phyloP scores from a whole-genome alignment of 2,797 vertebrate genomes.

The Percopsis omiscomaycus region DNA sequence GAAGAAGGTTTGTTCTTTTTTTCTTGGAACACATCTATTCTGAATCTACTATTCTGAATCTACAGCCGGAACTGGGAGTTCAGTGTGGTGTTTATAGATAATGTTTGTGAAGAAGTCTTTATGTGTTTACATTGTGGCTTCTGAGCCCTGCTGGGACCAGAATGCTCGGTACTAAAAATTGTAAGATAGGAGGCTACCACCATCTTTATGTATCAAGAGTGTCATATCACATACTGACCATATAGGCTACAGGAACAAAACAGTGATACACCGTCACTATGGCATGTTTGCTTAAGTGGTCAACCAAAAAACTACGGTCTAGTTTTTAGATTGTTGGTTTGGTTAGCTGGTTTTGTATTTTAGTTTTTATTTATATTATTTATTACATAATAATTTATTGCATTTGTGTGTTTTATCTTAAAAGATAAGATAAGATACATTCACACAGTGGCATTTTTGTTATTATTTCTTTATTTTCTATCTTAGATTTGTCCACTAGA shows the following conservation, averaged over 20 bases:
- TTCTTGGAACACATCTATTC: conserved; percentile 52
- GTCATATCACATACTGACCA: conserved; percentile 1
- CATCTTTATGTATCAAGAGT: background rate
- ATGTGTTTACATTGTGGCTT: conserved; percentile 37
- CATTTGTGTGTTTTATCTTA: background rate
- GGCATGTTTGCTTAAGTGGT: conserved; percentile 2
- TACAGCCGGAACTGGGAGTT: conserved; percentile 14
- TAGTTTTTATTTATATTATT: background rate
- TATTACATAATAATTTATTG: background rate
- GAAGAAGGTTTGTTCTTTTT: conserved; percentile 42
- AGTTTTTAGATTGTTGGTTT: background rate
- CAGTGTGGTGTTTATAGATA: conserved; percentile 18
- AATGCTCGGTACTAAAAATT: conserved; percentile 8
- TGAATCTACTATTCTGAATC: conserved; percentile 15
- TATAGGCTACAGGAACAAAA: conserved; percentile 12
- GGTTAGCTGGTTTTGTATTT: background rate
- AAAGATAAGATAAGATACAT: background rate
- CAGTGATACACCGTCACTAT: conserved; percentile 2
- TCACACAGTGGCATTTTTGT: background rate
- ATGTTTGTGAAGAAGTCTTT: conserved; percentile 11
- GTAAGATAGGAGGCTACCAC: conserved; percentile 11
- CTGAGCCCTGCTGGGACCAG: conserved; percentile 9
- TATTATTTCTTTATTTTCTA: background rate
- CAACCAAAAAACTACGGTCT: background rate
- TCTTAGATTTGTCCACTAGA: conserved; percentile 55